phyloP scores from a whole-genome alignment of 2,113 vertebrate species.

The Leiothrix lutea region DNA sequence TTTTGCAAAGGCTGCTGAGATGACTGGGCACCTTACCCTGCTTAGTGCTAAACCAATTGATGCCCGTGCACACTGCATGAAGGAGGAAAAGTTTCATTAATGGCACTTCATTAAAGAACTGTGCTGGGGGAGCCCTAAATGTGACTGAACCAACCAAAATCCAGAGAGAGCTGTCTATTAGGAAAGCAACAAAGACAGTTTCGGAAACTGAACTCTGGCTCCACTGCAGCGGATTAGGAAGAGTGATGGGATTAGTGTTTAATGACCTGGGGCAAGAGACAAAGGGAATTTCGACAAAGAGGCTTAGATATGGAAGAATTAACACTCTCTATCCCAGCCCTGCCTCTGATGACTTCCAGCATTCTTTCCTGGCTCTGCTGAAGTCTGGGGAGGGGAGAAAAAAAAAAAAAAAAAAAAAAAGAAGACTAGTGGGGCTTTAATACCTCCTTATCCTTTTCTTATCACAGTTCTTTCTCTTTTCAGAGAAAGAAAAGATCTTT shows the following conservation, averaged over 20 bases:
- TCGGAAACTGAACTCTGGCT: constrained; percentile 87
- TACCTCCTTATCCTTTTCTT: constrained; percentile 66
- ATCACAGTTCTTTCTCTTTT: background rate
- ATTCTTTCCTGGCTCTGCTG: constrained; percentile 74
- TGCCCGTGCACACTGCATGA: constrained; percentile 71
- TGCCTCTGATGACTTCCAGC: constrained; percentile 78
- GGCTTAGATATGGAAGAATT: constrained; percentile 91
- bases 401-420: background rate
- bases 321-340: constrained; percentile 85
- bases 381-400: background rate
- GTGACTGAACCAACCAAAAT: constrained; percentile 75
- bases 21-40: constrained; percentile 74
- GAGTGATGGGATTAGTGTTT: constrained; percentile 99
- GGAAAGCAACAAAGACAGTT: constrained; percentile 85
- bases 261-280: constrained; percentile 98
- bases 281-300: constrained; percentile 86
- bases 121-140: constrained; percentile 75
- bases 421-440: constrained; percentile 59
- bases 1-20: constrained; percentile 76
- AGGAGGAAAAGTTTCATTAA: constrained; percentile 87
- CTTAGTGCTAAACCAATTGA: constrained; percentile 81
- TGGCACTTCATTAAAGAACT: constrained; percentile 85
- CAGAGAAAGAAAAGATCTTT: constrained; percentile 56
- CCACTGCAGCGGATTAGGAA: constrained; percentile 92
- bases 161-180: constrained; percentile 84